Evolutionary conservation across 2,888 invertebrate species (phyloP), one percentile per base, ranked within the genome.

Genomic region (Orthosia incerta): DNA sequence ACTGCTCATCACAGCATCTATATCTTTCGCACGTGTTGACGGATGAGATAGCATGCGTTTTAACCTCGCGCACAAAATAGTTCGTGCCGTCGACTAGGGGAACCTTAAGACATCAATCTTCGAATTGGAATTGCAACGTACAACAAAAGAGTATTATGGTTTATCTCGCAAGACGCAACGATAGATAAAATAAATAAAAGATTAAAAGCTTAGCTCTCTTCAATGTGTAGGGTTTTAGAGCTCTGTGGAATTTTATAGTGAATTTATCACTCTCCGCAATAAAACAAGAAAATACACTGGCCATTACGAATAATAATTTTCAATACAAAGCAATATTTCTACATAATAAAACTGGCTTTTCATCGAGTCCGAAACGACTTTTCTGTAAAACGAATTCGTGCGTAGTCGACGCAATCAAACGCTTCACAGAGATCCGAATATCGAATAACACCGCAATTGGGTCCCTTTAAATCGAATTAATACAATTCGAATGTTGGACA

Each of bases 401-500:
- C 18, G 45, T 59, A 23, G 23, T 39, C 16, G 20, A 76, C 31
- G 39, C 20, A 65, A 62, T 72, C 45, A 74, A 79, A 74, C 23
- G 64, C 60, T 26, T 79, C 12, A 61, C 55, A 31, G 51, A 15
- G n/a, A 66, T 57, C 59, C 57, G 74, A 71, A 85, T 81, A 77
- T 85, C 83, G 79, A 78, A 20, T 50, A 59, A 59, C 50, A 50
- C 62, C 18, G 23, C 23, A 68, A 83, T 80, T 71, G 51, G 62
- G 59, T 45, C 63, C 74, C 53, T 57, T 56, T 48, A 51, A 68
- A 76, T 68, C 51, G 70, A 86, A 83, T 84, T 80, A 86, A 87
- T 85, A 78, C 83, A 79, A 82, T 85, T 76, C 71, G 71, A 79
- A 74, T 68, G 71, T 82, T 64, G 62, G 63, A 75, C 85, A 74